Base-by-base conservation (phyloP, 2,888 invertebrate genomes). In the Aricia artaxerxes region DNA sequence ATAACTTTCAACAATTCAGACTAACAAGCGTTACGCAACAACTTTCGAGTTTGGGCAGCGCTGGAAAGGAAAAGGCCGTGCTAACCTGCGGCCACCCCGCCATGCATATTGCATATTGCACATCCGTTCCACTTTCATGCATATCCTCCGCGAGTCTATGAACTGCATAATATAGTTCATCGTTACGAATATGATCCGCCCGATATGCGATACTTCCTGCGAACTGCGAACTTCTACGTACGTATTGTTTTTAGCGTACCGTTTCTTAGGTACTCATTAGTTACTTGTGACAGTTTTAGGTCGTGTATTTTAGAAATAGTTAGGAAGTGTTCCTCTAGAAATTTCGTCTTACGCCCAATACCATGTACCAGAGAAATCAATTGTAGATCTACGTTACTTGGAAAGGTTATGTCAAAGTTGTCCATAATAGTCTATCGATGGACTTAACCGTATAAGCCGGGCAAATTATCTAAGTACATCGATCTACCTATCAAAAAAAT, bases 61-160 rank as follows among this genome's bases (percentile, higher is more conserved):
- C 49, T 75, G 75, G 24, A 81, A 76, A 76, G 73, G 69, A 76
- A 49, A 78, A 79, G 83, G 83, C 86, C 87, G 86, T 84, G 88
- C 85, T 86, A 85, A 82, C 83, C 82, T 80, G 80, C 86, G 88
- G 89, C 88, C 90, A 89, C 87, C 87, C 86, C 89, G 89, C 90
- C 85, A 84, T 69, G 69, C 84, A 84, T 72, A 82, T 84, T 85
- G 86, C 85, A 86, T 85, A 85, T 84, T 84, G 89, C 89, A 88
- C 91, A 92, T 93, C 92, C 93, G 93, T 91, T 92, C 92, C 88
- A 92, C 91, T 92, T 93, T 90, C 90, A 88, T 87, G 77, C 80
- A 82, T 81, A 81, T 82, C 82, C 82, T 82, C 80, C 81, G 73
- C 73, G 35, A 72, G 72, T 78, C 72, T 78, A 78, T 78, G 64